phyloP scores from a whole-genome alignment of 1,140 invertebrate species.

The Sarcophaga bullata region DNA sequence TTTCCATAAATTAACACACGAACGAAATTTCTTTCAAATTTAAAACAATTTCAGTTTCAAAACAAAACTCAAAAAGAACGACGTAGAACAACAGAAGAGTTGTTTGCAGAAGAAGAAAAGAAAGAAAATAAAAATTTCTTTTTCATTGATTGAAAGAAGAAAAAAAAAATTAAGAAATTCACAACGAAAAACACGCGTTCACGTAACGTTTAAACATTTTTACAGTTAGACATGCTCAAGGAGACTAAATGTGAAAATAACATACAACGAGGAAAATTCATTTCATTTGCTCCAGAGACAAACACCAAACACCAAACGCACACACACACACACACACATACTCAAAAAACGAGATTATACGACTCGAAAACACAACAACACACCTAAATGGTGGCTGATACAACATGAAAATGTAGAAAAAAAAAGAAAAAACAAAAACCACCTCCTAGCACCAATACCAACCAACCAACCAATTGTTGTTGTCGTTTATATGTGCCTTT shows the following conservation, averaged over 20 bases:
- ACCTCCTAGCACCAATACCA: neutral
- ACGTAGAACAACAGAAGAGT: neutral
- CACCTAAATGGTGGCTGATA: neutral
- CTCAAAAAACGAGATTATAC: neutral
- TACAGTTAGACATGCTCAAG: constrained; percentile 38
- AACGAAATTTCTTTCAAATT: no score
- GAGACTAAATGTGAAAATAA: constrained; percentile 29
- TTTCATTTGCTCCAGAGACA: constrained; percentile 6
- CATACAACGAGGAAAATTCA: constrained; percentile 25
- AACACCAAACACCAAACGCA: neutral
- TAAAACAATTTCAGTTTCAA: neutral
- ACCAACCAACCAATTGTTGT: neutral
- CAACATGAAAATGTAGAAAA: neutral
- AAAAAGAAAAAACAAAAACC: constrained; percentile 4
- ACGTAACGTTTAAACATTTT: constrained; percentile 31
- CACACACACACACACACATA: neutral
- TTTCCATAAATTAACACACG: no score
- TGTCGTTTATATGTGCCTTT: neutral
- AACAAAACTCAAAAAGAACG: neutral
- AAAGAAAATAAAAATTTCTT: neutral
- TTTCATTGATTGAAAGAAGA: neutral
- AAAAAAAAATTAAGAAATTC: constrained; percentile 24
- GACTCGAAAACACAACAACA: neutral
- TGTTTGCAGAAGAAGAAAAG: constrained; percentile 1
- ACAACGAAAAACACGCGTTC: constrained; percentile 29